Evolutionary conservation across 2,113 vertebrate genomes (phyloP).

Genomic region (Chrysemys picta): DNA sequence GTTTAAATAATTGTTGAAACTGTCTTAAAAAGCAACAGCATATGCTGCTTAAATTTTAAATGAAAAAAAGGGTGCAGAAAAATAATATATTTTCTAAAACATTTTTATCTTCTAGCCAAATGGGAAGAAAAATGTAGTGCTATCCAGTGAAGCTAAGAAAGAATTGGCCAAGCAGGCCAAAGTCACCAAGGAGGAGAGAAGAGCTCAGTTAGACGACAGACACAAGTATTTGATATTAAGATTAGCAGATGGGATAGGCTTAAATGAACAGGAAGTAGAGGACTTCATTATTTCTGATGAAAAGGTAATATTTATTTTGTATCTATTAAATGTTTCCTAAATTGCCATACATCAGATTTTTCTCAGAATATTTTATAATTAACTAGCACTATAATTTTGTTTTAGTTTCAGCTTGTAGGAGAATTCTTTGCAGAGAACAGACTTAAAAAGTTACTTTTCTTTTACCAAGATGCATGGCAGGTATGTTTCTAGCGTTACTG

Average conservation of each 20-base stretch:
- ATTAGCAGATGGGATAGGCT: constrained; percentile 70
- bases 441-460: constrained; percentile 84
- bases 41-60: neutral
- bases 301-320: constrained; percentile 72
- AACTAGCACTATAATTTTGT: neutral
- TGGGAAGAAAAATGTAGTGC: constrained; percentile 68
- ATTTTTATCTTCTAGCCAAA: constrained; percentile 69
- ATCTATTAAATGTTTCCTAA: neutral
- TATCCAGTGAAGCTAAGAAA: constrained; percentile 81
- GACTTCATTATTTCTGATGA: constrained; percentile 82
- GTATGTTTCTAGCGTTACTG: constrained; percentile 54
- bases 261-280: constrained; percentile 80
- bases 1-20: neutral
- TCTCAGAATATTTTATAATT: neutral
- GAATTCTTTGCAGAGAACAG: constrained; percentile 83
- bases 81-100: neutral
- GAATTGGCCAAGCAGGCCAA: constrained; percentile 77
- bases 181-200: constrained; percentile 78
- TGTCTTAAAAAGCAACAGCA: neutral
- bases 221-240: constrained; percentile 81
- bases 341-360: neutral
- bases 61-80: neutral
- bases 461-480: constrained; percentile 80
- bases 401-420: constrained; percentile 81
- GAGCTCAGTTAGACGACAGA: constrained; percentile 79